Conservation (phyloP, 2,797 vertebrate species). For the Propithecus perrieri region DNA sequence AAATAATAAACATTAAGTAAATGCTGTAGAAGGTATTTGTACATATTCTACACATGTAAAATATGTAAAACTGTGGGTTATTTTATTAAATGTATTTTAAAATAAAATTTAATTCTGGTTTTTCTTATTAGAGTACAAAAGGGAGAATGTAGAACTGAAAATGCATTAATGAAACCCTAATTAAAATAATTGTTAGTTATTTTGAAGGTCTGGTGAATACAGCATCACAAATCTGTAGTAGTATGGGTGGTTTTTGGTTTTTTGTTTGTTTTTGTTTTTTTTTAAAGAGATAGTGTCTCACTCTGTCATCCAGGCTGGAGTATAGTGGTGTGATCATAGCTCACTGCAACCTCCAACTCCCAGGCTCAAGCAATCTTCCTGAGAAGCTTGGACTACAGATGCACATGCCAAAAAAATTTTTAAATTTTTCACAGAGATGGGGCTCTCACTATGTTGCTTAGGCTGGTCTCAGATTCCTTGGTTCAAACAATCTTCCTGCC, state of each 20-base stretch:
- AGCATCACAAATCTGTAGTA: not conserved
- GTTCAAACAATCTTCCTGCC: too few relatives aligned
- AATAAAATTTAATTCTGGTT: conserved; percentile 63
- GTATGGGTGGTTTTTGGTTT: not conserved
- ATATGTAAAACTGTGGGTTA: conserved; percentile 70
- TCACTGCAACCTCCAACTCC: too few relatives aligned
- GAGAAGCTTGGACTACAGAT: too few relatives aligned
- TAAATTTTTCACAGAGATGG: too few relatives aligned
- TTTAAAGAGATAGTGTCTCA: too few relatives aligned
- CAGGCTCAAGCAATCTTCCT: too few relatives aligned
- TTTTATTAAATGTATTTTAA: conserved; percentile 75
- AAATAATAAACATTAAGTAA: conserved; percentile 44
- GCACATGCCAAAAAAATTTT: too few relatives aligned
- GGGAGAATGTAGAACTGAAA: conserved; percentile 21
- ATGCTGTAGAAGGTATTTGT: conserved; percentile 69
- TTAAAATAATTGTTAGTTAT: conserved; percentile 36
- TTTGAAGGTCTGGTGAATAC: not conserved
- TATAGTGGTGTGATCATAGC: too few relatives aligned
- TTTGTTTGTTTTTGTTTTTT: too few relatives aligned
- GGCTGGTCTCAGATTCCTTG: too few relatives aligned
- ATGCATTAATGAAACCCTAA: conserved; percentile 10
- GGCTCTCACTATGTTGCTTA: too few relatives aligned
- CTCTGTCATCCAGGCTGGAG: too few relatives aligned
- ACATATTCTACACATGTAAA: conserved; percentile 75
- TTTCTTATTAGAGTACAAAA: conserved; percentile 49